Conservation (phyloP, 2,113 vertebrate species). For the Hypanus sabinus region DNA sequence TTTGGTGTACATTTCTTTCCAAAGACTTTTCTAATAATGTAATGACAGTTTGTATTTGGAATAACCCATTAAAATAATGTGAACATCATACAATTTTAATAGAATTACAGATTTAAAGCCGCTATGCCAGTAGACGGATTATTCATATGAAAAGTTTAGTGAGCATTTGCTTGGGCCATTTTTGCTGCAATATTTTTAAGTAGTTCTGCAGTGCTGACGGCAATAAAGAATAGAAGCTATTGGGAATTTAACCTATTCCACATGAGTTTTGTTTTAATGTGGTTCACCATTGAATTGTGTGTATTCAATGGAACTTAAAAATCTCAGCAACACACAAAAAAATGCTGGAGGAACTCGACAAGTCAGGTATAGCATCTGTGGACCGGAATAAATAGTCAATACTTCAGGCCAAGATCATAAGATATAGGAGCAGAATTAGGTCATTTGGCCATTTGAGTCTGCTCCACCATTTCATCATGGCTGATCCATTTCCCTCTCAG, state of each 20-base stretch:
- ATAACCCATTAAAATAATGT: neutral
- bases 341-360: too few relatives aligned
- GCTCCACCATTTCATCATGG: too few relatives aligned
- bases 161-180: neutral
- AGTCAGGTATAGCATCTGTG: too few relatives aligned
- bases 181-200: neutral
- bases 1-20: neutral
- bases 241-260: neutral
- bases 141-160: neutral
- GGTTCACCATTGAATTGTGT: neutral
- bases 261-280: neutral
- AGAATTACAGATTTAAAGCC: neutral
- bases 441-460: too few relatives aligned
- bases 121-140: neutral
- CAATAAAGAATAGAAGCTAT: neutral
- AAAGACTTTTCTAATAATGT: neutral
- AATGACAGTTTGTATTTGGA: neutral
- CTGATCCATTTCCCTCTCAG: too few relatives aligned
- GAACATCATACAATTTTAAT: constrained; percentile 10
- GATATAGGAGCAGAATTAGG: too few relatives aligned
- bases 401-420: too few relatives aligned
- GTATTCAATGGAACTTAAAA: neutral
- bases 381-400: too few relatives aligned
- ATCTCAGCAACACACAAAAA: neutral
- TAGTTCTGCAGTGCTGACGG: neutral